Evolutionary conservation across 2,113 vertebrate genomes (phyloP), one percentile per base, ranked within the genome.

Genomic region (Poeciliopsis prolifica): DNA sequence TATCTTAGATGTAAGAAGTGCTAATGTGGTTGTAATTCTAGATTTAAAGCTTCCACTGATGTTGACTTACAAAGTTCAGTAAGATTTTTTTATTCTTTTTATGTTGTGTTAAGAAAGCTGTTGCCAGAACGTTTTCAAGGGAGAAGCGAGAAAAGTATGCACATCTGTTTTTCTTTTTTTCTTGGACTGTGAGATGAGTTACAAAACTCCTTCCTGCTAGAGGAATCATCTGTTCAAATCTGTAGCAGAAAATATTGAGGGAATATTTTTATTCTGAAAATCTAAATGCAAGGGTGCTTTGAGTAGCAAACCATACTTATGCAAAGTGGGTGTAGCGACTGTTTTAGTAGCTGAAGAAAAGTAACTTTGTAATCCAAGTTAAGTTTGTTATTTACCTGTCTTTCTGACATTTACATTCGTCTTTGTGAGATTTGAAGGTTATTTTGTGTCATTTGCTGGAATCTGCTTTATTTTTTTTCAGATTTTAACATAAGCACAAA

Each of bases 91-190:
- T 62, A 4, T 44, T 35, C 63, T 40, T 29, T 24, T 35, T 28
- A 28, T 28, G 28, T 28, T 28, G 28, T 28, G 28, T 28, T 28
- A 28, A 28, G 28, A 28, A 28, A 28, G 28, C n/a, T n/a, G 30
- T 5, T 62, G 13, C 6, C 14, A 29, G 22, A 11, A 35, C 63
- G 66, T 78, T 78, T 68, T n/a, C 9, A 60, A 75, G 35, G 19
- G 37, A 31, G 48, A 5, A 65, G 58, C 11, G 26, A 30, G 15
- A 37, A 8, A 80, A 77, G 15, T 33, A 80, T 64, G 65, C 76
- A 86, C 80, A 80, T 80, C 79, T 84, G 86, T 74, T 75, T 81
- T 67, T 74, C n/a, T 29, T 30, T 69, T 83, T 63, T 4, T n/a
- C 71, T 75, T 75, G 80, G 78, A 80, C 67, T 31, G 44, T 1